Conservation (phyloP, 2,797 vertebrate genomes). For the Poeciliopsis turneri region DNA sequence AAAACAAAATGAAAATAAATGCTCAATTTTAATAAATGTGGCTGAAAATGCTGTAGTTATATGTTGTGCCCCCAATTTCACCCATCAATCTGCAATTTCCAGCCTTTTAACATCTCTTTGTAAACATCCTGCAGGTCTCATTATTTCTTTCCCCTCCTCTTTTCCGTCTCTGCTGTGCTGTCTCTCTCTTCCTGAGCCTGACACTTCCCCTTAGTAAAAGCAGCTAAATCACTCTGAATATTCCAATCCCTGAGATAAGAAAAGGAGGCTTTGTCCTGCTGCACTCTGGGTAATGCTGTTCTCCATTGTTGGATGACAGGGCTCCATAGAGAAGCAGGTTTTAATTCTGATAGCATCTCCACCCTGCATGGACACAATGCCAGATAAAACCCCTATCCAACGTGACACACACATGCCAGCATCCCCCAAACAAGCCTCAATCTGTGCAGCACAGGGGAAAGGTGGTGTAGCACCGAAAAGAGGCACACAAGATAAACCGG, state of each 20-base stretch:
- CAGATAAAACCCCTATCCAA: constrained; percentile 78
- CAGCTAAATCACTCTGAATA: constrained; percentile 78
- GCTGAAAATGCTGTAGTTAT: constrained; percentile 20
- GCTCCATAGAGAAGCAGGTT: constrained; percentile 75
- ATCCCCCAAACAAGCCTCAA: constrained; percentile 71
- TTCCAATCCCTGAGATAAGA: constrained; percentile 76
- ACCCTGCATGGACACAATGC: constrained; percentile 70
- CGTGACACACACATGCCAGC: constrained; percentile 71
- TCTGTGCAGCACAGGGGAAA: constrained; percentile 66
- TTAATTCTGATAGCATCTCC: constrained; percentile 79
- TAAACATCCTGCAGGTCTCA: constrained; percentile 58
- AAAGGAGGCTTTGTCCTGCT: constrained; percentile 70
- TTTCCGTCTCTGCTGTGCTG: constrained; percentile 36
- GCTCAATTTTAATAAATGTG: constrained; percentile 29
- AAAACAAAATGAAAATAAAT: constrained; percentile 39
- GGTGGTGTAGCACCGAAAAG: constrained; percentile 67
- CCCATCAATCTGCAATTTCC: constrained; percentile 44
- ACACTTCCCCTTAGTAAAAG: constrained; percentile 64
- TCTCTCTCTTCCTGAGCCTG: constrained; percentile 58
- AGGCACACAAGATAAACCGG: constrained; percentile 75
- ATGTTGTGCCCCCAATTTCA: constrained; percentile 45
- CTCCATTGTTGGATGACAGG: constrained; percentile 81
- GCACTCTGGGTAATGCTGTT: constrained; percentile 79
- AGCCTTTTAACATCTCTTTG: constrained; percentile 42
- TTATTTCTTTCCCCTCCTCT: constrained; percentile 25